Base-by-base conservation (phyloP, 2,888 invertebrate species). In the Phortica magna region DNA sequence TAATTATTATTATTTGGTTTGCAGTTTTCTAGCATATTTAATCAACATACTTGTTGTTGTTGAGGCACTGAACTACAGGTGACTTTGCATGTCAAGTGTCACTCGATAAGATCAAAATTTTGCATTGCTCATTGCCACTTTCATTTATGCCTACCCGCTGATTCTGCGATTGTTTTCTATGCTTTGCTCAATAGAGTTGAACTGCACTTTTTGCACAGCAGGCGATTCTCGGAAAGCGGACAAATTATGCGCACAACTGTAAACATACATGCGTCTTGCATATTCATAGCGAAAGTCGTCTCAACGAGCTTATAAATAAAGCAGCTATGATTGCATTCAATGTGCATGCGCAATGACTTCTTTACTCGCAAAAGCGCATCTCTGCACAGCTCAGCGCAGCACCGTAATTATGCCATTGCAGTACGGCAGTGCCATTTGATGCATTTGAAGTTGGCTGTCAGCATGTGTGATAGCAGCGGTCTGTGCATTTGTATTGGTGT, bases 371-470 rank as follows among this genome's bases (percentile, higher is more conserved):
- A 61, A 65, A 12, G 10, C 7, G 14, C 12, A 31, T 31, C 31
- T 31, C 31, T 6, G 48, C 48, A 6, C 22, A 48, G 3, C 48
- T 48, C 48, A 12, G 31, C 31, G 1, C 14, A 55, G 17, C 61
- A 12, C 10, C 39, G 65, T 65, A 65, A 65, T 86, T 88, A 85
- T 88, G 85, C 85, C 78, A 41, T 78, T 78, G 78, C 31, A 2
- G 0, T 31, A 31, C 1, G 80, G 87, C 81, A 82, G 88, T 88
- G 86, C 82, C 78, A 82, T 88, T 85, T 85, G 85, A 85, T 86
- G 88, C 81, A 77, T 85, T 88, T 85, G 87, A 86, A 83, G 85
- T 81, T 81, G 82, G 81, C 79, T 85, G 78, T 78, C 84, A 75
- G 77, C 65, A 76, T 79, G 67, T 70, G 22, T 78, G 77, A 55